Evolutionary conservation across 2,797 vertebrate genomes (phyloP).

Genomic region (Calcarius lapponicus): DNA sequence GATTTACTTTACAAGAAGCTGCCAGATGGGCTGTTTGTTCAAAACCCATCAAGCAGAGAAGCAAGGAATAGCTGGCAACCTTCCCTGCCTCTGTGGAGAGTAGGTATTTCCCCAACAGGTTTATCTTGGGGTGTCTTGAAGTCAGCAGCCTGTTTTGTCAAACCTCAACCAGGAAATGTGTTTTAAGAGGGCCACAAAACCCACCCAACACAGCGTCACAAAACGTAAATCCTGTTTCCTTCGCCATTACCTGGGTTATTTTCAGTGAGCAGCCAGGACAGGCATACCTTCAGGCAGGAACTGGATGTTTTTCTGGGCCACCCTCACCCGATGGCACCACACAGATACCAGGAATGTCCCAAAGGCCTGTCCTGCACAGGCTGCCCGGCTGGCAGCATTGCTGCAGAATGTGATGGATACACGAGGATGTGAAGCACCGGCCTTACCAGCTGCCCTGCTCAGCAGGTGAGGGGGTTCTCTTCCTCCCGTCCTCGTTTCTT

Average conservation of each 20-base stretch:
- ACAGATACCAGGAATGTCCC: accelerated
- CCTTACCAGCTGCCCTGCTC: neutral
- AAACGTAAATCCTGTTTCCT: neutral
- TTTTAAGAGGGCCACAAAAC: neutral
- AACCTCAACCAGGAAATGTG: neutral
- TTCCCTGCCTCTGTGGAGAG: neutral
- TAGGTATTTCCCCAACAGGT: neutral
- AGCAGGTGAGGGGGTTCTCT: neutral
- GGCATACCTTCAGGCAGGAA: neutral
- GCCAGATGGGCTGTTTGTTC: neutral
- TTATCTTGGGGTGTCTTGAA: neutral
- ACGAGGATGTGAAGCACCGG: accelerated
- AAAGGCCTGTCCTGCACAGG: accelerated
- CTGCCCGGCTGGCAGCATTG: accelerated
- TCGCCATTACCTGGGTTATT: neutral
- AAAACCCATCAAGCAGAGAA: neutral
- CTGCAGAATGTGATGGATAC: accelerated
- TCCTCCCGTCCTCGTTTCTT: neutral
- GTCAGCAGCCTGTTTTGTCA: neutral
- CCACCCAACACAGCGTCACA: neutral
- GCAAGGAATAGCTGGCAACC: neutral
- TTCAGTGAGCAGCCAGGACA: neutral
- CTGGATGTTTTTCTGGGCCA: accelerated
- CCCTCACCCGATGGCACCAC: accelerated
- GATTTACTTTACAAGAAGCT: neutral